Evolutionary conservation across 2,113 vertebrate species (phyloP), one percentile per base, ranked within the genome.

Genomic region (Lepus europaeus): DNA sequence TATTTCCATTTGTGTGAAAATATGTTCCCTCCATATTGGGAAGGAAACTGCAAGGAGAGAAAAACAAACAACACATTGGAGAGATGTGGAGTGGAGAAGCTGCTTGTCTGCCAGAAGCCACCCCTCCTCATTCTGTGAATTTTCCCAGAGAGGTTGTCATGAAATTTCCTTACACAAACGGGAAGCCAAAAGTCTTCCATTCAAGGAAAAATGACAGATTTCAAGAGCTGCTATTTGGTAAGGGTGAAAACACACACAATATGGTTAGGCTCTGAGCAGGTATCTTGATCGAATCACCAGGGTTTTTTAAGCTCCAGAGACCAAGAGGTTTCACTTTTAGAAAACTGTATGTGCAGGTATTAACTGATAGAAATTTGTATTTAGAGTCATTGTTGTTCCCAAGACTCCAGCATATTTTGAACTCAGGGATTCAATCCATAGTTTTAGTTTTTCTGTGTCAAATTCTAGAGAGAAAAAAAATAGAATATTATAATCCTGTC

Each of bases 21-120:
- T 95, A 94, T 97, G 96, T 87, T 97, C 94, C 59, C 92, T 97
- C 96, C 90, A 29, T 97, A 95, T 95, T 95, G 91, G 82, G 91
- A 88, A 95, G 45, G 79, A 95, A 96, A 80, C 90, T 88, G 93
- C 85, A 91, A 97, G 83, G 77, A 95, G 76, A 95, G 86, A 93
- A 97, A 87, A 14, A 78, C 89, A 97, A 97, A 96, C 96, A 97
- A 93, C 97, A 97, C 96, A 93, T 87, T 95, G 96, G 83, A 89
- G 89, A 80, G 66, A 69, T 19, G 72, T 17, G 36, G 84, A 74
- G 27, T 16, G 51, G 36, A 79, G 90, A 86, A 86, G 83, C 95
- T 93, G 95, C 53, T 90, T 68, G 36, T 95, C 70, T 94, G 92
- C 93, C 92, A 96, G 92, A 68, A 88, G 92, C 29, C 10, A 5